These are phyloP conservation scores for Stegana nigrithorax DNA, from an alignment of 2,888 invertebrate genomes.

Conservation along the genomic window DNA sequence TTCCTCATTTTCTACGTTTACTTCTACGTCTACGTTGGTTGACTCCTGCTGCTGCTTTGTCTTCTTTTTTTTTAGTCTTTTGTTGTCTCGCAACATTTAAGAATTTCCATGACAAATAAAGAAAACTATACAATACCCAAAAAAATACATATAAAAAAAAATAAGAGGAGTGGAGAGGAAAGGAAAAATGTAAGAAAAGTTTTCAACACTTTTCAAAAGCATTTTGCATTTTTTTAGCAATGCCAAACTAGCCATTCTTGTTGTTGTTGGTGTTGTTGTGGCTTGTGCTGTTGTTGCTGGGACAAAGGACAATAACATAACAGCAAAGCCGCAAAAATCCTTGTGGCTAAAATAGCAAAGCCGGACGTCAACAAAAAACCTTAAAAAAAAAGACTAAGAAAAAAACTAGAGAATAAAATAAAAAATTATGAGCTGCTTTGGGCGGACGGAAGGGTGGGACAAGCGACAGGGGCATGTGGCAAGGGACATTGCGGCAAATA, in stretches of 20 bases:
- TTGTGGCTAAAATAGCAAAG: conserved; percentile 8
- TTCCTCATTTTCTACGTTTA: too few relatives aligned
- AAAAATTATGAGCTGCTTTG: too few relatives aligned
- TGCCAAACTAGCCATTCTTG: neutral
- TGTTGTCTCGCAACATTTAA: conserved; percentile 49
- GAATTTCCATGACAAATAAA: conserved; percentile 15
- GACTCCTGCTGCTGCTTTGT: neutral
- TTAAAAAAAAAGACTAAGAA: too few relatives aligned
- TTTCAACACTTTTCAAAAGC: conserved; percentile 17
- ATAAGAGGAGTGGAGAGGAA: conserved; percentile 1
- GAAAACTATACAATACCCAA: conserved; percentile 12
- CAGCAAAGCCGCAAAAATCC: conserved; percentile 12
- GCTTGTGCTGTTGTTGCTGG: conserved; percentile 3
- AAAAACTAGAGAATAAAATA: too few relatives aligned
- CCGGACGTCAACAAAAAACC: too few relatives aligned
- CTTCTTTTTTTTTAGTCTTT: neutral
- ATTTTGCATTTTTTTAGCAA: neutral
- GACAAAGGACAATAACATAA: neutral
- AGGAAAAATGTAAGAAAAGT: conserved; percentile 1
- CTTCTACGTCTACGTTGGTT: too few relatives aligned
- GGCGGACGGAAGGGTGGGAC: too few relatives aligned
- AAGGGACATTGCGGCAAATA: too few relatives aligned
- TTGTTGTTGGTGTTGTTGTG: conserved; percentile 37
- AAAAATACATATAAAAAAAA: conserved; percentile 31
- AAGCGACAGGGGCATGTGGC: too few relatives aligned